Conservation (phyloP, 1,140 invertebrate genomes). For the Holotrichia oblita region DNA sequence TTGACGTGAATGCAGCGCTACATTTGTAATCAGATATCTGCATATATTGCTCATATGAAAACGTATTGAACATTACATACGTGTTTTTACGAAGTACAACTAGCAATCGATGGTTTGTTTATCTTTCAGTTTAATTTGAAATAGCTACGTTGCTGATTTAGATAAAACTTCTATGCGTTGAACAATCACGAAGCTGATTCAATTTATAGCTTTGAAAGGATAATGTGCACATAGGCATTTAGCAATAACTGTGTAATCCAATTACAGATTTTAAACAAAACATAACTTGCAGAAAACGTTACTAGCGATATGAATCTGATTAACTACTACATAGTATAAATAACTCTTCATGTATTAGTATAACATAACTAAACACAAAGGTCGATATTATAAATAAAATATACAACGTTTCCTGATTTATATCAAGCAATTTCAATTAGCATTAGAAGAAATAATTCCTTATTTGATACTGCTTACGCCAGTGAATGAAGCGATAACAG, state of each 20-base stretch:
- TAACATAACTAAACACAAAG: conserved; percentile 8
- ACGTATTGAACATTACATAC: not conserved
- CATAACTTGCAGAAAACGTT: not conserved
- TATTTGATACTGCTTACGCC: not conserved
- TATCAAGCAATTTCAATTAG: conserved; percentile 4
- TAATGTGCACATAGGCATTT: not conserved
- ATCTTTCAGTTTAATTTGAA: not conserved
- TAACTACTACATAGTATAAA: not conserved
- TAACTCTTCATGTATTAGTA: not conserved
- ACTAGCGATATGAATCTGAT: not conserved
- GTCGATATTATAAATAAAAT: not conserved
- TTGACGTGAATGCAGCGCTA: no score
- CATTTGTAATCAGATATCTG: no score
- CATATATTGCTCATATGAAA: no score
- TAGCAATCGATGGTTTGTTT: not conserved
- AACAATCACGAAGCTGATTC: not conserved
- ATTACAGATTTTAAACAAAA: not conserved
- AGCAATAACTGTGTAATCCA: not conserved
- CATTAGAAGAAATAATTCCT: conserved; percentile 1
- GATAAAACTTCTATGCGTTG: not conserved
- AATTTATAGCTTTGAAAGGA: not conserved
- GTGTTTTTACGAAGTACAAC: not conserved
- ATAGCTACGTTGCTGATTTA: not conserved
- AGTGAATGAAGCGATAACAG: not conserved
- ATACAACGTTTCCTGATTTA: not conserved